A percentile compares a stretch with the other conserved stretches of the same genome.
Evolutionary conservation across 2,888 invertebrate genomes (phyloP).

Genomic region (Syrista parreyssii): DNA sequence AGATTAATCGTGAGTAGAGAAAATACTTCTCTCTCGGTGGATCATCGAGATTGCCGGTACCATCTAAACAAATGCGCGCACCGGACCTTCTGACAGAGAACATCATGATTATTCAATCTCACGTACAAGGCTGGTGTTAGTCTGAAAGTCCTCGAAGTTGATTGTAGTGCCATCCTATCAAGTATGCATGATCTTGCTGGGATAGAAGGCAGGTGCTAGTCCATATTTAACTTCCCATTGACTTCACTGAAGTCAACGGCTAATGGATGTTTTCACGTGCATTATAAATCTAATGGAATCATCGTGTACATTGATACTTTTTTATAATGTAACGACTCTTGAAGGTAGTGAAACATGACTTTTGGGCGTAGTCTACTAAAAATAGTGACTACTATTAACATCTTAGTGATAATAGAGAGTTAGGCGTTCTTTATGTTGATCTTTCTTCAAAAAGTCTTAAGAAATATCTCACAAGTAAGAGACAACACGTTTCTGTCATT

Average conservation of each 20-base stretch:
- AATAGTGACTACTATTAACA: background rate
- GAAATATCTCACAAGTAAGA: too few species aligned
- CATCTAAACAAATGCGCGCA: background rate
- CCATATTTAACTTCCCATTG: background rate
- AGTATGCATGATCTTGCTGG: background rate
- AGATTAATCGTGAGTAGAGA: slow-evolving; percentile 25
- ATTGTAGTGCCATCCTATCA: background rate
- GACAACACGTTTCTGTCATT: too few species aligned
- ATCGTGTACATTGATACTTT: background rate
- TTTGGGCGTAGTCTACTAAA: background rate
- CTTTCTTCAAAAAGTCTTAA: background rate
- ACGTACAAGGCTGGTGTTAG: background rate
- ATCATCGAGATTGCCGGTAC: background rate
- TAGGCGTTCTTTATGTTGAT: background rate
- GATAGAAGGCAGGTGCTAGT: background rate
- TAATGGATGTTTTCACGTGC: background rate
- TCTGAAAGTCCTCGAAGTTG: background rate
- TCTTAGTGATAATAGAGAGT: background rate
- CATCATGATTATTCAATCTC: background rate
- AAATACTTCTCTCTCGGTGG: background rate
- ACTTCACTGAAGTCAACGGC: too few species aligned
- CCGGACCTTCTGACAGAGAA: background rate
- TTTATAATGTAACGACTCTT: background rate
- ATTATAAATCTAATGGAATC: background rate
- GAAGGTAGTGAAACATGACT: background rate